Conservation (phyloP, 2,113 vertebrate genomes). For the Phaethon lepturus region DNA sequence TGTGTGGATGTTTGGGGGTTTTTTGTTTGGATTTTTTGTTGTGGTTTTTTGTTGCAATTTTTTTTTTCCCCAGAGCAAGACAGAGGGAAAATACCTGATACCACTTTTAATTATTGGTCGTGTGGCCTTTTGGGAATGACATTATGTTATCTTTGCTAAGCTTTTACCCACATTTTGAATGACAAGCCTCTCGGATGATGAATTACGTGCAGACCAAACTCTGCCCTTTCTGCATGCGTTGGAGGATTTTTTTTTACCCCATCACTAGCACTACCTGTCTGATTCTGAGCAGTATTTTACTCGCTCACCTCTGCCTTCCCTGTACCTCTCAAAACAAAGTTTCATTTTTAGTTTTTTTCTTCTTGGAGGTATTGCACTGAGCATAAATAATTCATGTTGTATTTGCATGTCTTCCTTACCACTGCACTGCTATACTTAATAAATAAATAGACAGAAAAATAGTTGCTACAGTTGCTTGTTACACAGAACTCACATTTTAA, state of each 20-base stretch:
- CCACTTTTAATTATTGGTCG: not conserved
- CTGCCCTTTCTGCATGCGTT: not conserved
- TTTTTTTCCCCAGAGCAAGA: not conserved
- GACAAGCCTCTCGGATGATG: not conserved
- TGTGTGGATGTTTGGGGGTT: not conserved
- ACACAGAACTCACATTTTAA: not conserved
- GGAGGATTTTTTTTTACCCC: not conserved
- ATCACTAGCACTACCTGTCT: not conserved
- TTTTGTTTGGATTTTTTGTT: not conserved
- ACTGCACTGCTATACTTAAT: not conserved
- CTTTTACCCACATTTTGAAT: not conserved
- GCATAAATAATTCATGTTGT: not conserved
- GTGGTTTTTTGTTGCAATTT: not conserved
- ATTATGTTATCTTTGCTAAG: not conserved
- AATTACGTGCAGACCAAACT: not conserved
- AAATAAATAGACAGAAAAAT: conserved; percentile 1
- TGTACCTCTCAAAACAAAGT: not conserved
- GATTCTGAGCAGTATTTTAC: not conserved
- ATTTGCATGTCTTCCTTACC: conserved; percentile 9
- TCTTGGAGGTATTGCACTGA: not conserved
- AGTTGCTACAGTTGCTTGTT: not conserved
- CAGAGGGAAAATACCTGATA: not conserved
- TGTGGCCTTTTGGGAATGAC: not conserved
- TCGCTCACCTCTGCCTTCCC: not conserved
- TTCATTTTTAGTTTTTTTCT: not conserved